Base-by-base conservation (phyloP, 1,140 invertebrate genomes). In the Augochlora pura region DNA sequence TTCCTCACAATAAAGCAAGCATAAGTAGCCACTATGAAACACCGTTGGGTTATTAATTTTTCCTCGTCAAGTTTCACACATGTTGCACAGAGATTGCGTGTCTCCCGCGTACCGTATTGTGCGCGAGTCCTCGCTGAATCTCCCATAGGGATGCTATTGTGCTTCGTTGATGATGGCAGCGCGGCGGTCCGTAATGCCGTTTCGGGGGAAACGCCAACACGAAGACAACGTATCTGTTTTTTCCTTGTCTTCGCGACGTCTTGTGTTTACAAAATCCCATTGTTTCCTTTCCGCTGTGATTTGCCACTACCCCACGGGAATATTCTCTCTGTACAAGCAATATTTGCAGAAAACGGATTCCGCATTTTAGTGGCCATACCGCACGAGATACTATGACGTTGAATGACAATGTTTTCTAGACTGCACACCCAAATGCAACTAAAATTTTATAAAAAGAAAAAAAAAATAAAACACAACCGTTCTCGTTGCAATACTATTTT, bases 321-420 rank as follows among this genome's bases (percentile, higher is more conserved):
- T 23, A 59, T 60, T 64, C 16, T 70, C 16, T 70, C 68, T 52
- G 14, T 9, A 42, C 25, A 59, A 3, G 57, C 23, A 23, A 59
- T 25, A 59, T n/a, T 59, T 59, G 23, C 23, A 12, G 4, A 23
- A 12, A 59, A 59, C 57, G 8, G 57, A 23, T 23, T 23, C 23
- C 21, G 14, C 8, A n/a, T 39, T 67, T 67, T 10, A 67, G 8
- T 25, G 21, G 57, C 57, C 8, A 1, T n/a, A 2, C 12, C 18
- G 18, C 49, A 21, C 70, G 73, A 79, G 66, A 73, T 71, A 74
- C 62, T n/a, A 21, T 38, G 25, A 77, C 23, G 49, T 46, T 18
- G 42, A 49, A 54, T 32, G 5, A 7, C 3, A 7, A 32, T 32
- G 32, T 32, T 32, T 52, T 5, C 14, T 12, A 14, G 12, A 10